A percentile compares a stretch with the other conserved stretches of the same genome.
phyloP scores from a whole-genome alignment of 2,797 vertebrate species.

The Thalassophryne amazonica region DNA sequence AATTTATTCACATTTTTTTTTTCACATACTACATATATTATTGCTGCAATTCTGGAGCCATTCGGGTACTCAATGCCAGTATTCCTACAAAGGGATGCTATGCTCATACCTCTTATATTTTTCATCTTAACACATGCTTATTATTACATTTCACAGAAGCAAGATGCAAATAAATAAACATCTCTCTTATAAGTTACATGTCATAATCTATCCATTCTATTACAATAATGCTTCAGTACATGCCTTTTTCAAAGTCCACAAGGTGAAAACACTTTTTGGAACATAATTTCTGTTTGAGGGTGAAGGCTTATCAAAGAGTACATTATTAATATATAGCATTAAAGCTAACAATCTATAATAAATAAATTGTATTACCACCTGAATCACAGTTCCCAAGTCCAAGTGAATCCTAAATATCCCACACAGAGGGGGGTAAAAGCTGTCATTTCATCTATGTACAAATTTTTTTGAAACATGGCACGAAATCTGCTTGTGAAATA shows the following conservation, averaged over 20 bases:
- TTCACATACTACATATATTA: slow-evolving; percentile 78
- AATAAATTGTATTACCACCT: slow-evolving; percentile 57
- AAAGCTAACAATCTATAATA: slow-evolving; percentile 73
- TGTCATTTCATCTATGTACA: slow-evolving; percentile 75
- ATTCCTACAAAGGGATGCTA: slow-evolving; percentile 70
- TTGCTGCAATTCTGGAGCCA: slow-evolving; percentile 80
- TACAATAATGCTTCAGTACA: slow-evolving; percentile 79
- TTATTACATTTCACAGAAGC: slow-evolving; percentile 80
- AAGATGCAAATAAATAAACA: slow-evolving; percentile 82
- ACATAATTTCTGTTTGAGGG: slow-evolving; percentile 60
- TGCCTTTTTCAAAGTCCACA: slow-evolving; percentile 78
- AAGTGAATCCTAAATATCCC: slow-evolving; percentile 44
- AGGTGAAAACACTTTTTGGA: slow-evolving; percentile 44
- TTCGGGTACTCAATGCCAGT: slow-evolving; percentile 62
- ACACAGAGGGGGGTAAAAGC: slow-evolving; percentile 54
- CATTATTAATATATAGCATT: slow-evolving; percentile 70
- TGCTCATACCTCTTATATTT: slow-evolving; percentile 67
- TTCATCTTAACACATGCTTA: slow-evolving; percentile 81
- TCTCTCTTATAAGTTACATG: slow-evolving; percentile 74
- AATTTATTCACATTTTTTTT: slow-evolving; percentile 74
- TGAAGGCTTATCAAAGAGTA: slow-evolving; percentile 73
- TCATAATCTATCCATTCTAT: slow-evolving; percentile 82
- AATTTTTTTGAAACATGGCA: slow-evolving; percentile 73
- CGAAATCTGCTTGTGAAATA: slow-evolving; percentile 67
- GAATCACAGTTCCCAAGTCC: slow-evolving; percentile 31